phyloP scores from a whole-genome alignment of 2,797 vertebrate species.

The Malurus leucopterus region DNA sequence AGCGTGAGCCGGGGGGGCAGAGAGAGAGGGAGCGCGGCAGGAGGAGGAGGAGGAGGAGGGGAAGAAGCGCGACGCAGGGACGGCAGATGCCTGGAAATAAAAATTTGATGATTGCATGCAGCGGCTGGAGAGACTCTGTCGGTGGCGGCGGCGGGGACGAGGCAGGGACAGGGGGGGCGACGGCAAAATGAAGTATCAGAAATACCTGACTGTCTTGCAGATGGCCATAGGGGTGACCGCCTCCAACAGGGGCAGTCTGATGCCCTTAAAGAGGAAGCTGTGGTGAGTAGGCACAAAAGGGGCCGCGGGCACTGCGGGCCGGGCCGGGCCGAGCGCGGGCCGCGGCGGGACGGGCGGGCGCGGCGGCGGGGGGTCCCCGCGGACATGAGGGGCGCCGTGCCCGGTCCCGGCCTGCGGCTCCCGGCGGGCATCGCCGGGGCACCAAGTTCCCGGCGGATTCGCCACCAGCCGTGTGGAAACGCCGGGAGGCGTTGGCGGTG shows the following conservation, averaged over 20 bases:
- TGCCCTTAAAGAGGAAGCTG: slow-evolving; percentile 94
- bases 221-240: slow-evolving; percentile 98
- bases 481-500: background rate
- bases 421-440: background rate
- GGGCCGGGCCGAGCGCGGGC: background rate
- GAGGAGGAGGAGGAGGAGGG: slow-evolving; percentile 36
- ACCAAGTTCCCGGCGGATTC: background rate
- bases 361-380: background rate
- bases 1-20: slow-evolving; percentile 44
- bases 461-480: background rate
- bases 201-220: slow-evolving; percentile 99
- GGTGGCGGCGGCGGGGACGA: slow-evolving; percentile 83
- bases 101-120: slow-evolving; percentile 88
- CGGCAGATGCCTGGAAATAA: slow-evolving; percentile 87
- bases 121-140: slow-evolving; percentile 79
- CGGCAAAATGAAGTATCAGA: slow-evolving; percentile 98
- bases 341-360: background rate
- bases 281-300: slow-evolving; percentile 86
- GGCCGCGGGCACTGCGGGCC: slow-evolving; percentile 35
- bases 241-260: slow-evolving; percentile 93
- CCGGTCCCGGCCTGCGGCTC: background rate
- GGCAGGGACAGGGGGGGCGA: slow-evolving; percentile 75
- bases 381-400: background rate
- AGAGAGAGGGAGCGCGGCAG: slow-evolving; percentile 53
- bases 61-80: slow-evolving; percentile 57